A percentile compares a stretch with the other conserved stretches of the same genome.
Conservation (phyloP, 2,888 invertebrate species). For the Apamea monoglypha region DNA sequence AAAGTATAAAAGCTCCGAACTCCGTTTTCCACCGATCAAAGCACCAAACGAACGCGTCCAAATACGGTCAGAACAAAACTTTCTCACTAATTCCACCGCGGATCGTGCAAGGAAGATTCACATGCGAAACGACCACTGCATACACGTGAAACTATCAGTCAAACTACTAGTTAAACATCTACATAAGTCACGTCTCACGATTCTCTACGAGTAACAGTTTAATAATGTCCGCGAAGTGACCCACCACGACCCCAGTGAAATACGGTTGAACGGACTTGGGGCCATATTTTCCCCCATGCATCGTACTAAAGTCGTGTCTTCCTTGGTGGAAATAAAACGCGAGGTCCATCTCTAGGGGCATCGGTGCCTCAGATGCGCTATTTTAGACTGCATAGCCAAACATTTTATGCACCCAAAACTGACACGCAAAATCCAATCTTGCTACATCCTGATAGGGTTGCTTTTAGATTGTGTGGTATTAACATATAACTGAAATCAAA, state of each 20-base stretch:
- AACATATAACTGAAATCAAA: constrained; percentile 70
- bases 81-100: constrained; percentile 84
- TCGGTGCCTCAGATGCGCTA: constrained; percentile 89
- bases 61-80: constrained; percentile 77
- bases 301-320: constrained; percentile 89
- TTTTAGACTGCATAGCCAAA: constrained; percentile 74
- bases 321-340: constrained; percentile 90
- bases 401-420: constrained; percentile 59
- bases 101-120: constrained; percentile 87
- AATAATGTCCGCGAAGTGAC: constrained; percentile 89
- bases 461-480: constrained; percentile 43
- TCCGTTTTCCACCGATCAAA: constrained; percentile 23
- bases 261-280: constrained; percentile 88
- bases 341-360: constrained; percentile 90
- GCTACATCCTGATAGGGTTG: neutral
- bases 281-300: constrained; percentile 89
- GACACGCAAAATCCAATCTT: constrained; percentile 52
- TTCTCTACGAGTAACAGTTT: constrained; percentile 88
- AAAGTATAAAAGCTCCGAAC: constrained; percentile 22
- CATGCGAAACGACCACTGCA: constrained; percentile 87
- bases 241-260: constrained; percentile 87
- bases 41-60: constrained; percentile 60
- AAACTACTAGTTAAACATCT: constrained; percentile 89
- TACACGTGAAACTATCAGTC: constrained; percentile 89
- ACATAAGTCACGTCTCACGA: constrained; percentile 90